Evolutionary conservation across 2,113 vertebrate species (phyloP), one percentile per base, ranked within the genome.

Genomic region (Muscicapa adusta): DNA sequence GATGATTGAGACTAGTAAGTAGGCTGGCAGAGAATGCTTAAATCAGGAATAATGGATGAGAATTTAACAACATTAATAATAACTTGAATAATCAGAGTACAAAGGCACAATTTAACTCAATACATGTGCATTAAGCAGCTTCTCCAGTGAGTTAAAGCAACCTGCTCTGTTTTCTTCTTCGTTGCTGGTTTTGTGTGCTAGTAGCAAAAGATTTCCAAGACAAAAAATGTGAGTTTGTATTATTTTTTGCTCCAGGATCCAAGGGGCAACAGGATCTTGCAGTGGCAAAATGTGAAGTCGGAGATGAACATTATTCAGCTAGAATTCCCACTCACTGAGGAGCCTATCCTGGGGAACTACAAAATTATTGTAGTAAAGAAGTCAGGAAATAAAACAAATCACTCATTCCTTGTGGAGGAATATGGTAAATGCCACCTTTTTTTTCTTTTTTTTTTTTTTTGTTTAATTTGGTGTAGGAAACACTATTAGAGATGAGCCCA

Each of bases 281-380:
- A 97, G 75, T 97, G 98, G 97, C 43, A 93, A 77, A 93, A 97
- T 6, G 85, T 96, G 63, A 86, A 89, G 1, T 91, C 96, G 0
- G 62, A 85, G 18, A 78, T 24, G 10, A 96, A 78, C 4, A 94
- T 97, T 25, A 48, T 92, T 60, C 95, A 96, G 31, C 65, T 95
- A 23, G 92, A 94, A 60, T 97, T 97, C 70, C 56, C 48, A 14
- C 53, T 98, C 48, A 82, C 89, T 61, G 48, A 72, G 18, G 97
- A 98, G 43, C 96, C 97, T n/a, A 66, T 96, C 24, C 72, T 96
- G n/a, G 97, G 97, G 4, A 84, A 20, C 73, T 98, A 98, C 57
- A 29, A 67, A 38, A 95, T 97, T 66, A 77, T 19, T 0, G n/a
- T 96, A 84, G 25, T 40, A 58, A 95, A 82, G 48, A 91, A 76